phyloP scores from a whole-genome alignment of 2,888 invertebrate genomes.

The Ecliptopera silaceata region DNA sequence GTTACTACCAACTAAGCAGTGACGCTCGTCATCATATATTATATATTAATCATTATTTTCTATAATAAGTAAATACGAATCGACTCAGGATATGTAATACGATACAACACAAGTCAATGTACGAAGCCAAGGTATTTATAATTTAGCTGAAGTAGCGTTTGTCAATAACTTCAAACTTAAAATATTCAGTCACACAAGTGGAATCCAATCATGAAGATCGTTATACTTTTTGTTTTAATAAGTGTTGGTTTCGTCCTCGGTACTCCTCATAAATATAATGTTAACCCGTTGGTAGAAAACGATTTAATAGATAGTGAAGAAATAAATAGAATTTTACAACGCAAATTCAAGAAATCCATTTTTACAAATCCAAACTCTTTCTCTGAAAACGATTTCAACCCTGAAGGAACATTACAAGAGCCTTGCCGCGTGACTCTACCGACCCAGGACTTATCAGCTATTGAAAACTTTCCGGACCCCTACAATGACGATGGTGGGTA shows the following conservation, averaged over 20 bases:
- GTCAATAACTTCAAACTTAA: conserved; percentile 20
- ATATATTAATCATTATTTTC: no score
- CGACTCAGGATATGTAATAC: neutral
- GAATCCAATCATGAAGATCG: conserved; percentile 30
- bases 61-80: neutral
- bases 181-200: conserved; percentile 34
- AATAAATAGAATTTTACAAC: conserved; percentile 3
- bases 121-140: conserved; percentile 23
- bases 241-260: conserved; percentile 16
- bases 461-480: conserved; percentile 13
- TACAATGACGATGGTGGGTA: conserved; percentile 6
- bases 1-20: no score
- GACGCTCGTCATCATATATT: no score
- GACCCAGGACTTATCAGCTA: conserved; percentile 15
- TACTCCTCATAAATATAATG: conserved; percentile 1
- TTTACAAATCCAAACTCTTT: neutral
- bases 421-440: conserved; percentile 28
- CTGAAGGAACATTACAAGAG: conserved; percentile 14
- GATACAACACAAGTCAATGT: conserved; percentile 22
- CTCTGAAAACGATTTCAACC: conserved; percentile 9
- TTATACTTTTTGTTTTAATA: conserved; percentile 17
- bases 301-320: conserved; percentile 4
- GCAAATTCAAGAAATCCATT: conserved; percentile 27
- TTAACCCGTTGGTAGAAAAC: neutral
- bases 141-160: conserved; percentile 29